These are phyloP conservation scores for Tenualosa ilisha DNA, from an alignment of 2,797 vertebrate genomes.

Conservation along the genomic window DNA sequence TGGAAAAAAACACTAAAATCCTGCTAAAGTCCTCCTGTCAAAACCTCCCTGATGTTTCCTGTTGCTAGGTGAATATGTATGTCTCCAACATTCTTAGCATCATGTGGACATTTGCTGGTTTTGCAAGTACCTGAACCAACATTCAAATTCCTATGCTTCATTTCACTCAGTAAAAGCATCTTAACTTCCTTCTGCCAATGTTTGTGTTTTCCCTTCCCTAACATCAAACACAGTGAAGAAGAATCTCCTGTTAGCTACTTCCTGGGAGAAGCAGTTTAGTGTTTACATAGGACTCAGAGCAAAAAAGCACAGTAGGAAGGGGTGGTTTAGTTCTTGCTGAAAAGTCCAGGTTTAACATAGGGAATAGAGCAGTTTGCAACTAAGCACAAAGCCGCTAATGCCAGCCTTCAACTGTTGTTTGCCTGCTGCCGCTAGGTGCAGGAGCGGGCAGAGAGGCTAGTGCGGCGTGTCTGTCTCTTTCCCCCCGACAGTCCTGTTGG, in stretches of 20 bases:
- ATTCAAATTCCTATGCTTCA: neutral
- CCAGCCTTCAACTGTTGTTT: neutral
- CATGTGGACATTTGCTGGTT: neutral
- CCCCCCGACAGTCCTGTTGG: conserved; percentile 13
- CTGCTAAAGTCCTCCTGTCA: too few species aligned
- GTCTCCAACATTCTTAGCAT: neutral
- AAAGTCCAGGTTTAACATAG: neutral
- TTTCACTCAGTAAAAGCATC: neutral
- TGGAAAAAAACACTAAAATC: too few species aligned
- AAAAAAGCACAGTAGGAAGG: neutral
- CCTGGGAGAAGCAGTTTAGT: neutral
- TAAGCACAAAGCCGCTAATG: neutral
- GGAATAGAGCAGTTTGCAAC: neutral
- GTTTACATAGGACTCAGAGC: neutral
- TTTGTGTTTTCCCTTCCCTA: neutral
- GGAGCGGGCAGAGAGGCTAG: neutral
- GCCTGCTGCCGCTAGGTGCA: neutral
- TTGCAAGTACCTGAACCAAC: neutral
- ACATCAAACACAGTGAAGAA: neutral
- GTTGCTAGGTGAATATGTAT: neutral
- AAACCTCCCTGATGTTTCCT: neutral
- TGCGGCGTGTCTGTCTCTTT: neutral
- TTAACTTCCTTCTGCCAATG: neutral
- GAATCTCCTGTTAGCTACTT: neutral
- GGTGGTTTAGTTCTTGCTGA: neutral